Evolutionary conservation across 2,113 vertebrate genomes (phyloP).

Genomic region (Mixornis gularis): DNA sequence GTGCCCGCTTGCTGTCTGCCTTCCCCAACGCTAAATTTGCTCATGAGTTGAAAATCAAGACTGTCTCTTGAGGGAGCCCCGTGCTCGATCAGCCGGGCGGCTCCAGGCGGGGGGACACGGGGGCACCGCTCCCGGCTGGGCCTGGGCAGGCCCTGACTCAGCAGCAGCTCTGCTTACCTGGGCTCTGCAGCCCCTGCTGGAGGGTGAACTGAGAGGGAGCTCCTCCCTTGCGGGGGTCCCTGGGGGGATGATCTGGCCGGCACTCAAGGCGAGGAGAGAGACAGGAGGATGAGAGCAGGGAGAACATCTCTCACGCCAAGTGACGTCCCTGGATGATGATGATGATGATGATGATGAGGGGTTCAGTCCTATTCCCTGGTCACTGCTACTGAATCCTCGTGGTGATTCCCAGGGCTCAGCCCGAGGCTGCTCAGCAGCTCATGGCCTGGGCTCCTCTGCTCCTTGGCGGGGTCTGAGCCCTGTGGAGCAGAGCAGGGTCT

Average conservation of each 20-base stretch:
- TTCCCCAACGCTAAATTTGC: not conserved
- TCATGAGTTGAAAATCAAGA: not conserved
- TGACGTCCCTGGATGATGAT: not conserved
- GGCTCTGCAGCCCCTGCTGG: not conserved
- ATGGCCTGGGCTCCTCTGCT: not conserved
- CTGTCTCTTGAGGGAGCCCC: not conserved
- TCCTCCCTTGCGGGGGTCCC: rapidly evolving
- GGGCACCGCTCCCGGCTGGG: not conserved
- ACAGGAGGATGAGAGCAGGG: not conserved
- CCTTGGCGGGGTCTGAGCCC: not conserved
- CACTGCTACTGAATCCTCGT: rapidly evolving
- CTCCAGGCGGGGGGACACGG: not conserved
- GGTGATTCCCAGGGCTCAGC: not conserved
- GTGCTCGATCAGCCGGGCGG: not conserved
- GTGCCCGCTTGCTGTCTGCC: not conserved
- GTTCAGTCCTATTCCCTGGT: rapidly evolving
- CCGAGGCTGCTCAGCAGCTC: not conserved
- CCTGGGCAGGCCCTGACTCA: not conserved
- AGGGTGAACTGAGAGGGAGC: not conserved
- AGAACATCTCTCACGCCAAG: not conserved
- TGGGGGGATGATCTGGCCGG: not conserved
- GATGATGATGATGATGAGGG: not conserved
- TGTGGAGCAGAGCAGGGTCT: too few species aligned
- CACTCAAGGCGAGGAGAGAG: not conserved
- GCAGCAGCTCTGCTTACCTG: slow-evolving; percentile 2